phyloP scores from a whole-genome alignment of 2,797 vertebrate genomes.

The Crax fasciolata region DNA sequence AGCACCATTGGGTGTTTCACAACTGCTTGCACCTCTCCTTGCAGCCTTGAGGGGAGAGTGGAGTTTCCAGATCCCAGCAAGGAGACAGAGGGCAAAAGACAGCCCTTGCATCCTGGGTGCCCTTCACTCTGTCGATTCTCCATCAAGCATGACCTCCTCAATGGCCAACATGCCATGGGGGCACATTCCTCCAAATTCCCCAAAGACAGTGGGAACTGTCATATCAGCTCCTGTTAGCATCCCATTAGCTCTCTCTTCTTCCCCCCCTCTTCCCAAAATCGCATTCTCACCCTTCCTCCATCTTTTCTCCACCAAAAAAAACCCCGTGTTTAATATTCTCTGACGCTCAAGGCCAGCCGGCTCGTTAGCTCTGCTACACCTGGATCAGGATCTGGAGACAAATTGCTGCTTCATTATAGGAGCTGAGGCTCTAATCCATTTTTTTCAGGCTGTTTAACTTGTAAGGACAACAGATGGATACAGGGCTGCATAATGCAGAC shows the following conservation, averaged over 20 bases:
- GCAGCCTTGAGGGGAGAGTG: background rate
- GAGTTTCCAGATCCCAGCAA: background rate
- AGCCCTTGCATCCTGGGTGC: background rate
- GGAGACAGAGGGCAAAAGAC: background rate
- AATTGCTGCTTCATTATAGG: constrained; percentile 81
- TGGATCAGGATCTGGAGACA: constrained; percentile 76
- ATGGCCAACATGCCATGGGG: background rate
- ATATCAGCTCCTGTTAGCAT: background rate
- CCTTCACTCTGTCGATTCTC: background rate
- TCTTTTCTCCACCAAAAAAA: constrained; percentile 19
- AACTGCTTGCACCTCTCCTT: background rate
- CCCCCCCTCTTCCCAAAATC: background rate
- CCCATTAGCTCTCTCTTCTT: background rate
- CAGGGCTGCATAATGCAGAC: constrained; percentile 63
- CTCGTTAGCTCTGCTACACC: constrained; percentile 75
- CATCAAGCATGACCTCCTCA: no score
- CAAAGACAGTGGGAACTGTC: background rate
- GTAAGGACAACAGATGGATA: constrained; percentile 79
- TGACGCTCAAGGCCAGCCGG: constrained; percentile 68
- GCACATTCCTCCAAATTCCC: background rate
- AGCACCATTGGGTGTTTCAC: background rate
- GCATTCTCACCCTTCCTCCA: background rate
- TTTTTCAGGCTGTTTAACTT: constrained; percentile 75
- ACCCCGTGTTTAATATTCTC: constrained; percentile 51
- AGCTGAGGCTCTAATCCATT: constrained; percentile 77